A percentile compares a stretch with the other conserved stretches of the same genome.
Conservation (phyloP, 64 coral and sea anemone genomes). For the Trachythela sp. region DNA sequence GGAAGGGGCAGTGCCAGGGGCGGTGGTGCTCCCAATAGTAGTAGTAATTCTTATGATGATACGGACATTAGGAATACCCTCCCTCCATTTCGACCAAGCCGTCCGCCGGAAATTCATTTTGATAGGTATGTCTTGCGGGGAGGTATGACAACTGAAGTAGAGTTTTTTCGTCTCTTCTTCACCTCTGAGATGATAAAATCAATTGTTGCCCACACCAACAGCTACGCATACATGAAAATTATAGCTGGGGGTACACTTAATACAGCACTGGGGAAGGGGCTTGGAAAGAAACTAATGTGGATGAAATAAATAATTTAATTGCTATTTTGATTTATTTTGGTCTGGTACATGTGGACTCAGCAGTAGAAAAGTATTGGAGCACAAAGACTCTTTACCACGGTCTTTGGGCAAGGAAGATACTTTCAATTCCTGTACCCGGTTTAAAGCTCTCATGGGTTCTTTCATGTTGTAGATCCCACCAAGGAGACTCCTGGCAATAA, state of each 20-base stretch:
- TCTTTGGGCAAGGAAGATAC: conserved; percentile 51
- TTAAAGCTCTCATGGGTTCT: conserved; percentile 42
- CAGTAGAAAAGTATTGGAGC: conserved; percentile 53
- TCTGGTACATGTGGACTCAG: conserved; percentile 36
- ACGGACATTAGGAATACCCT: no score
- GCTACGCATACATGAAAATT: conserved; percentile 39
- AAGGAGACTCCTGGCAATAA: conserved; percentile 32
- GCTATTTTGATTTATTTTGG: conserved; percentile 49
- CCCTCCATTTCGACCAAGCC: conserved; percentile 47
- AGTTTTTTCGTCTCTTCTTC: conserved; percentile 43
- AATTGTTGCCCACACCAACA: conserved; percentile 45
- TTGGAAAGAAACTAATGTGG: conserved; percentile 40
- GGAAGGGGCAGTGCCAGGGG: no score
- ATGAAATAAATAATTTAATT: conserved; percentile 37
- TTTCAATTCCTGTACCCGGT: conserved; percentile 37
- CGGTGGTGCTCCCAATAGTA: no score
- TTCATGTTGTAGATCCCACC: conserved; percentile 53
- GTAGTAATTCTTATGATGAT: no score
- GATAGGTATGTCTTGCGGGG: conserved; percentile 20
- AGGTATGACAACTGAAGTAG: not conserved
- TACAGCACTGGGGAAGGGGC: conserved; percentile 6
- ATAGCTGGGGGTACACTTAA: not conserved
- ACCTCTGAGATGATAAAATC: conserved; percentile 42
- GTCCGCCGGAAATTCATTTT: conserved; percentile 53
- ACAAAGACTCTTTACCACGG: conserved; percentile 55